Percentiles rank a stretch among this genome's conserved stretches.
These are phyloP conservation scores for Xyliphius kryptos DNA, from an alignment of 2,113 vertebrate genomes.

Conservation along the genomic window DNA sequence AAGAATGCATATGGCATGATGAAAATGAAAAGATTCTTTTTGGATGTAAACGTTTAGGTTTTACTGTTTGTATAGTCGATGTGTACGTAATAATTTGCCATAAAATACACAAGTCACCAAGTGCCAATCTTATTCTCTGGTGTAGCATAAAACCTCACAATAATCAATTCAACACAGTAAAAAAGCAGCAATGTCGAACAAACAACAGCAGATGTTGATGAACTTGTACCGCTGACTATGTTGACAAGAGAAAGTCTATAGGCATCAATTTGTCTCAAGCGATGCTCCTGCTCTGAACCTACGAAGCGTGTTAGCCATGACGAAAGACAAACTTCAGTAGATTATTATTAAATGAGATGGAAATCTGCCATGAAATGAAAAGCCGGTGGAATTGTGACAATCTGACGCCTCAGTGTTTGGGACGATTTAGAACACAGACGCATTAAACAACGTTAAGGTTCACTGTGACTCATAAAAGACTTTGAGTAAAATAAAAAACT, in stretches of 20 bases:
- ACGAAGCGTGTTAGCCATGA: conserved; percentile 10
- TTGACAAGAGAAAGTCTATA: neutral
- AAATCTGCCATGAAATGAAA: conserved; percentile 24
- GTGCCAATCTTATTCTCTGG: neutral
- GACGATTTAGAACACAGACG: neutral
- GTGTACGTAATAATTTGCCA: neutral
- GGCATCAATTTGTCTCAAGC: neutral
- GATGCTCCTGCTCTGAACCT: neutral
- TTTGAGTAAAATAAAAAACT: neutral
- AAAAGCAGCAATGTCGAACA: neutral
- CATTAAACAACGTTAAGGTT: neutral
- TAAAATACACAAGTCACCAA: neutral
- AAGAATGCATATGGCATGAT: too few species aligned
- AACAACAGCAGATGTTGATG: neutral
- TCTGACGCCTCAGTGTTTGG: conserved; percentile 5
- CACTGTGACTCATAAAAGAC: neutral
- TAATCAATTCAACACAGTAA: conserved; percentile 4
- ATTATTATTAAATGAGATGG: conserved; percentile 25
- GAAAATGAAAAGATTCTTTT: neutral
- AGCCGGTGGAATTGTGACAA: conserved; percentile 13
- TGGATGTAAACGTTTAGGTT: neutral
- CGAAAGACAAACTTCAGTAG: conserved; percentile 8
- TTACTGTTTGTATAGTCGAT: neutral
- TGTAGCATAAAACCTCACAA: neutral
- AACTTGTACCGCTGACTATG: neutral